These are phyloP conservation scores for Caenorhabditis tropicalis DNA, from an alignment of 1,140 invertebrate species.

Conservation along the genomic window DNA sequence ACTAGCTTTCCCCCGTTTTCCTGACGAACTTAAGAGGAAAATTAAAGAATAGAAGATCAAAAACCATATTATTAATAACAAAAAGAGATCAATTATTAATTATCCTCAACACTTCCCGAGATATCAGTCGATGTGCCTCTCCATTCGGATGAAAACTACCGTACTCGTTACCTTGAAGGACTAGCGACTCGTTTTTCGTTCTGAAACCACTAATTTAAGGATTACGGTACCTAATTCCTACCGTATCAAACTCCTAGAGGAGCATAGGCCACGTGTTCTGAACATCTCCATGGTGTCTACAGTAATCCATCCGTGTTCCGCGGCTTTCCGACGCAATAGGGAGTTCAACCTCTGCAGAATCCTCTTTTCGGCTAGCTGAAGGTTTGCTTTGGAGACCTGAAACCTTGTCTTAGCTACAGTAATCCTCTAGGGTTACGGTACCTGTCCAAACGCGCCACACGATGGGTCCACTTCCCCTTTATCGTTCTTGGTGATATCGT, in stretches of 20 bases:
- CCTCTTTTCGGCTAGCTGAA: neutral
- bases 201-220: neutral
- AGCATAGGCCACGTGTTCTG: slow-evolving; percentile 39
- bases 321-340: neutral
- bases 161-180: neutral
- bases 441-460: slow-evolving; percentile 46
- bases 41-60: neutral
- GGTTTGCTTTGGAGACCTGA: neutral
- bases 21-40: no score
- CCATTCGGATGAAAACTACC: slow-evolving; percentile 46
- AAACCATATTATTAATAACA: neutral
- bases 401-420: no score
- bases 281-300: slow-evolving; percentile 22
- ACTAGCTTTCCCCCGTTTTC: no score
- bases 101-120: neutral
- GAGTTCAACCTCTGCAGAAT: neutral
- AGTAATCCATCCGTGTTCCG: slow-evolving; percentile 4
- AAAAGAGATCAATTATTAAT: neutral
- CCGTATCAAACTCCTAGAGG: neutral
- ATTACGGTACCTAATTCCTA: neutral
- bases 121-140: slow-evolving; percentile 5
- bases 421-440: neutral
- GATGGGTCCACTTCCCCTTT: slow-evolving; percentile 26
- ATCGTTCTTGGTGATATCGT: slow-evolving; percentile 50
- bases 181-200: neutral